Evolutionary conservation across 2,113 vertebrate genomes (phyloP), one percentile per base, ranked within the genome.

Genomic region (Cyprinus carpio): DNA sequence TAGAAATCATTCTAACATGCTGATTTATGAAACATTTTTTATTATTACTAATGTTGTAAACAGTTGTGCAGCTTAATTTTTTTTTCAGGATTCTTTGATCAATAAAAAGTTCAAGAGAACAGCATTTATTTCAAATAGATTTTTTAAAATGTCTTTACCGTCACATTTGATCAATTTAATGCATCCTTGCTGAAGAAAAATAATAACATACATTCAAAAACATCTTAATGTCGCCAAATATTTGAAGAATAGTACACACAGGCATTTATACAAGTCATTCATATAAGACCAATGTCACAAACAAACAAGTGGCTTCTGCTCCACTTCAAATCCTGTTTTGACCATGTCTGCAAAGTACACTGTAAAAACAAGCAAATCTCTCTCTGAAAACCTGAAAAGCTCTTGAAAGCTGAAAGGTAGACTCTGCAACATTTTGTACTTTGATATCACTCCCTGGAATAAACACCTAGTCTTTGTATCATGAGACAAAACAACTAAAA

Each of bases 241-340:
- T 74, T 74, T n/a, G 16, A 74, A 34, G 16, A 9, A 23, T 40
- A 37, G 16, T 54, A 27, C 49, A 75, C 37, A 75, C 2, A 27
- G 12, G 20, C 18, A 58, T 31, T 31, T 7, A 31, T 31, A 20
- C 9, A 43, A 10, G 2, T 49, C 40, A 10, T 43, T 43, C 40
- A 43, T 10, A 43, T 11, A 11, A 10, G 43, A 67, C 16, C 2
- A 62, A 29, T 1, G 1, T 81, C 40, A 29, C 16, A 16, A 67
- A 29, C 15, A 67, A 49, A 20, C 62, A 43, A 46, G 2, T 49
- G 43, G 56, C 34, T 49, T 40, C 58, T 62, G 37, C 31, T 62
- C 9, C 62, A 67, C 49, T 46, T 29, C 15, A 81, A 81, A 81
- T 65, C n/a, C 31, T 67, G 79, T 81, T 81, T 81, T 81, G 58